Evolutionary conservation across 2,888 invertebrate species (phyloP).

Genomic region (Bombylius discolor): DNA sequence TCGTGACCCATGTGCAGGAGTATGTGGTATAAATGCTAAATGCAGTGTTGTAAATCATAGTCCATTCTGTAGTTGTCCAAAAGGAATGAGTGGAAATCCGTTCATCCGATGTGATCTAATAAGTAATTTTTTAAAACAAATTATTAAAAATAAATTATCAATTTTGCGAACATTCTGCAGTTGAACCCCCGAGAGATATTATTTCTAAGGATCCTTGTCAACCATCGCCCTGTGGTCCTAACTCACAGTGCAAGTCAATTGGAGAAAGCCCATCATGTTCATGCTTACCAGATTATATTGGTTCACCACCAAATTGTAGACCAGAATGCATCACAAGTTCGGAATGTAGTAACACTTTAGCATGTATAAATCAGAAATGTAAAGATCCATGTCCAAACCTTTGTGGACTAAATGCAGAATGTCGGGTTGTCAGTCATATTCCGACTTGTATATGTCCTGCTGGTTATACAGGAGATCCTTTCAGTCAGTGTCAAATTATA

Average conservation of each 20-base stretch:
- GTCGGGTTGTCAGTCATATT: conserved; percentile 61
- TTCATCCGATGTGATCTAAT: conserved; percentile 51
- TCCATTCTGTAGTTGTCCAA: conserved; percentile 63
- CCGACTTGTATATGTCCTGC: conserved; percentile 54
- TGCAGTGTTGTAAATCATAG: conserved; percentile 71
- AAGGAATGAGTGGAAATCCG: conserved; percentile 58
- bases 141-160: conserved; percentile 10
- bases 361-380: conserved; percentile 67
- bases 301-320: conserved; percentile 61
- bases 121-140: conserved; percentile 29
- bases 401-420: conserved; percentile 61
- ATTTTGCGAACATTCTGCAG: conserved; percentile 20
- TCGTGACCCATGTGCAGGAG: conserved; percentile 65
- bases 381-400: conserved; percentile 57
- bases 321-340: conserved; percentile 69
- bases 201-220: conserved; percentile 51
- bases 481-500: conserved; percentile 45
- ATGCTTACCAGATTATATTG: conserved; percentile 52
- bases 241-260: conserved; percentile 54
- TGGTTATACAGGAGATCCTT: conserved; percentile 65
- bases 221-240: conserved; percentile 71
- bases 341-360: conserved; percentile 54
- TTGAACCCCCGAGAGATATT: conserved; percentile 37
- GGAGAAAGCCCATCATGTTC: conserved; percentile 61
- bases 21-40: conserved; percentile 61